Conservation (phyloP, 2,113 vertebrate genomes). For the Halcyon senegalensis region DNA sequence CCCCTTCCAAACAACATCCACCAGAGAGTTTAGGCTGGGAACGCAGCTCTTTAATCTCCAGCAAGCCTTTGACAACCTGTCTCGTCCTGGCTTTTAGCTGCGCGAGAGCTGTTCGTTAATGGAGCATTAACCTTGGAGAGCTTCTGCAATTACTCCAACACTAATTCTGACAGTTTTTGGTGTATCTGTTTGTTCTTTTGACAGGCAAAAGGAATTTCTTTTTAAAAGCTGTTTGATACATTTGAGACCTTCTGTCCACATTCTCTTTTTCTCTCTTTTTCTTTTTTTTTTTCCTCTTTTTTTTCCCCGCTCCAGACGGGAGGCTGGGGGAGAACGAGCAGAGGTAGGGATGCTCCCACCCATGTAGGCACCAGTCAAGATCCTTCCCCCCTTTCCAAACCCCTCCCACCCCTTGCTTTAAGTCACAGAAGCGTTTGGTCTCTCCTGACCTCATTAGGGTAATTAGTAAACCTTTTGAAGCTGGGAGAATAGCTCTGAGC, state of each 20-base stretch:
- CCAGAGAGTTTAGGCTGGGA: conserved; percentile 59
- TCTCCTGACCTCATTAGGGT: conserved; percentile 81
- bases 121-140: conserved; percentile 77
- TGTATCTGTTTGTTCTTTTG: conserved; percentile 52
- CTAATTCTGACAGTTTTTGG: conserved; percentile 58
- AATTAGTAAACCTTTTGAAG: conserved; percentile 80
- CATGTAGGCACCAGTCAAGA: not conserved
- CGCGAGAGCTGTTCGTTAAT: conserved; percentile 63
- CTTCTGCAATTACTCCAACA: conserved; percentile 68
- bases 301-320: not conserved
- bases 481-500: conserved; percentile 64
- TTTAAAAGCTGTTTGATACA: conserved; percentile 72
- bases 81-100: conserved; percentile 73
- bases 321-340: not conserved
- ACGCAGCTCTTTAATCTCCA: conserved; percentile 71
- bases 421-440: conserved; percentile 66
- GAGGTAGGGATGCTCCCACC: not conserved
- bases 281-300: not conserved
- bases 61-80: conserved; percentile 77
- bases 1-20: conserved; percentile 47
- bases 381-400: not conserved
- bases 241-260: conserved; percentile 61
- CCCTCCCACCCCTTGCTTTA: not conserved
- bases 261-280: not conserved
- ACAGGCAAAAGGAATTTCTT: conserved; percentile 56